Conservation (phyloP, 2,113 vertebrate genomes). For the Callorhinus ursinus region DNA sequence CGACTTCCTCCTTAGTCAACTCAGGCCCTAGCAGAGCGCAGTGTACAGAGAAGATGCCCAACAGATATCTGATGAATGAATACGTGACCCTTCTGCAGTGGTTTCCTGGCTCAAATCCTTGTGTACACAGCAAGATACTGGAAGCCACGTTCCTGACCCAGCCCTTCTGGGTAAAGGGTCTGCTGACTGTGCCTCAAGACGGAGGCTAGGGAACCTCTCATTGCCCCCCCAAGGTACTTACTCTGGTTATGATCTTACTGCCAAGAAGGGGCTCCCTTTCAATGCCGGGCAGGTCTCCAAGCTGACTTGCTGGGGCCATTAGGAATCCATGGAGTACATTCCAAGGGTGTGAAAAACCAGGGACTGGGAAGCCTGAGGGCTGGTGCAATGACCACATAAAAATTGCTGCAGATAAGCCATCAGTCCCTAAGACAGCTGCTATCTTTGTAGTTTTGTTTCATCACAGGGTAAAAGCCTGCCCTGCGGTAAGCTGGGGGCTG, state of each 20-base stretch:
- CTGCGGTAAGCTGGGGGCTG: neutral
- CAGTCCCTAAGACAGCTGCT: neutral
- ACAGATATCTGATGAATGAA: conserved; percentile 50
- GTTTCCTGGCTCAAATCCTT: neutral
- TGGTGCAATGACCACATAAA: neutral
- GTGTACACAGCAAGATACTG: neutral
- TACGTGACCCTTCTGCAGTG: neutral
- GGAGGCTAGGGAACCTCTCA: neutral
- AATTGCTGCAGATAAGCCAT: conserved; percentile 8
- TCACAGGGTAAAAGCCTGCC: neutral
- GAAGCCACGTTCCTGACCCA: neutral
- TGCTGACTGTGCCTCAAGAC: neutral
- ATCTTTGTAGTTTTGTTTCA: conserved; percentile 23
- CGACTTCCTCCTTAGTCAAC: neutral
- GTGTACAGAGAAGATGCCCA: neutral
- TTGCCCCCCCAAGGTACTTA: neutral
- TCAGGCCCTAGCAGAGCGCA: neutral
- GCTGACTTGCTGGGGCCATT: neutral
- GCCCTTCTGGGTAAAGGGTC: neutral
- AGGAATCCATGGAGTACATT: conserved; percentile 32
- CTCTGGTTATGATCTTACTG: neutral
- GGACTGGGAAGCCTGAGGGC: neutral
- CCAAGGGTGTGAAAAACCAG: conserved; percentile 24
- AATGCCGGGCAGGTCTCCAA: neutral
- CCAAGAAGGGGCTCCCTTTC: neutral